Evolutionary conservation across 2,113 vertebrate species (phyloP), one percentile per base, ranked within the genome.

Genomic region (Neolamprologus devosi): DNA sequence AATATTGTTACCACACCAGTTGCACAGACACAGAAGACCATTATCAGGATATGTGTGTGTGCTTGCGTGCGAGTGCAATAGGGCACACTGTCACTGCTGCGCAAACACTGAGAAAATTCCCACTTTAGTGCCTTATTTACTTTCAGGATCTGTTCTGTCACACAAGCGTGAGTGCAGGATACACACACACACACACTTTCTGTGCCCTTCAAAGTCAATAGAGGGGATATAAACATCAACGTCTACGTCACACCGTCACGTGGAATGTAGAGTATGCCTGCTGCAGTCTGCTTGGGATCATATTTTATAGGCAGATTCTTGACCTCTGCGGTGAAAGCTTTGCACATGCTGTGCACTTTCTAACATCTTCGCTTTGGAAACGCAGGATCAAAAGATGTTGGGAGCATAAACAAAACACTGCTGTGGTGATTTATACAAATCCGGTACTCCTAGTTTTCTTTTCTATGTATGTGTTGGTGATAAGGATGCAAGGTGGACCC

Each of bases 41-140:
- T 81, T 70, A 60, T 85, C 51, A 78, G 68, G 8, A 51, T 6
- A 6, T 88, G 53, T 85, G 65, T 80, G 84, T 87, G 79, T 82
- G 80, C n/a, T 10, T 47, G 70, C 4, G 6, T 28, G 42, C 4
- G 16, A 78, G 45, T 49, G 26, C 73, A 33, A 13, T 28, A 21
- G 78, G 81, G 47, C 2, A 5, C 68, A 30, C 63, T 78, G 85
- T 88, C 81, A 81, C 82, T 85, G 58, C 83, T 91, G 57, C 6
- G 49, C 86, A 90, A 94, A 94, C 86, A 89, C 78, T 80, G 87
- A 51, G 47, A 91, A 87, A 89, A 92, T 91, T 93, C 91, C 84
- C 87, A 91, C 57, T 82, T 81, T 79, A 53, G 70, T 85, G 90
- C 70, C 78, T 83, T 91, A 87, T 93, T 88, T 92, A 90, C 82